Base-by-base conservation (phyloP, 2,797 vertebrate species). In the Centroberyx gerrardi region DNA sequence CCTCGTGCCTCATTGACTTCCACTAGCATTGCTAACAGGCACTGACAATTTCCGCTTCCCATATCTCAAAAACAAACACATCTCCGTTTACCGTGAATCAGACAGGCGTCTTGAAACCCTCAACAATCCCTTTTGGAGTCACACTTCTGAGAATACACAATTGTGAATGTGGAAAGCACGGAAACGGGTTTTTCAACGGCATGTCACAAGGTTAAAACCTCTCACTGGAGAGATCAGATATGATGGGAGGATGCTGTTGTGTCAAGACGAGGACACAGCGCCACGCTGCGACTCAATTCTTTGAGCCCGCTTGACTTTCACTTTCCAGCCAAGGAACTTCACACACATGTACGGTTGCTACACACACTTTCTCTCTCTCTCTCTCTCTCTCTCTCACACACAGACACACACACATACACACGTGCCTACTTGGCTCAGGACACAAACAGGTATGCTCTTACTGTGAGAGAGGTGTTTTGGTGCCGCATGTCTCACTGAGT, bases 171-270 rank as follows among this genome's bases (percentile, higher is more conserved):
- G 40, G 14, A 40, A 17, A 27, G 62, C n/a, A 8, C 5, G 53
- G 28, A 66, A 59, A 69, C 15, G 46, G 59, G 72, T 62, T 48
- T 48, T 36, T 60, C 42, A 63, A 59, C 76, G 44, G 56, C 18
- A 1, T 60, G 69, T 75, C 77, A 82, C 46, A 0, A 63, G 78
- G 87, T 83, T 77, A 77, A 83, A 84, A 67, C 73, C 56, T 74
- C 56, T 84, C 74, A 17, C 72, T 78, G 8, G 0, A 17, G 29
- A 68, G 72, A 82, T 80, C 72, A 64, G 76, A 78, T n/a, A 55
- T 40, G 33, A 71, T 6, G 40, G 66, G 56, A 49, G 59, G 49
- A 40, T 56, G 76, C 44, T 46, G 42, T n/a, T 3, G 7, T 63
- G 76, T 81, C 62, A 79, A 49, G 52, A 18, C 12, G 71, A 66